A percentile compares a stretch with the other conserved stretches of the same genome.
Conservation (phyloP, 1,140 invertebrate genomes). For the Drosophila teissieri region DNA sequence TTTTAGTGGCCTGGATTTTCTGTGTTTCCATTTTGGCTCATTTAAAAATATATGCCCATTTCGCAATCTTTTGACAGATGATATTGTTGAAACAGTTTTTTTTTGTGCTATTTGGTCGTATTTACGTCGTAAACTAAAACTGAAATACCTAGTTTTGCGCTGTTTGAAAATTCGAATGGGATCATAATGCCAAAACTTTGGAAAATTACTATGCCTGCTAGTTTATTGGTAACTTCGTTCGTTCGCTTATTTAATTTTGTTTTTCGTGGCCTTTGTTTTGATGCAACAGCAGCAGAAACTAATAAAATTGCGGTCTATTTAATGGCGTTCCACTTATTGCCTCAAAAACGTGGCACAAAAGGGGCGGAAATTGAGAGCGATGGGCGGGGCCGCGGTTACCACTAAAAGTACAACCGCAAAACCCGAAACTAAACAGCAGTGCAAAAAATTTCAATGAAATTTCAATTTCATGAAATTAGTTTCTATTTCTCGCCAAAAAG, state of each 20-base stretch:
- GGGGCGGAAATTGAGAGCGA: not conserved
- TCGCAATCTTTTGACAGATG: constrained; percentile 6
- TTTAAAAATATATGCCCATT: not conserved
- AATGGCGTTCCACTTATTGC: constrained; percentile 69
- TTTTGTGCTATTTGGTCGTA: not conserved
- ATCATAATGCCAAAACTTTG: not conserved
- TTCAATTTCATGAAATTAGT: constrained; percentile 42
- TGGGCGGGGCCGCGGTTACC: constrained; percentile 15
- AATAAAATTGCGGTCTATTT: constrained; percentile 68
- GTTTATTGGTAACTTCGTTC: constrained; percentile 31
- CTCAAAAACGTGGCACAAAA: constrained; percentile 23
- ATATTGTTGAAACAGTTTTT: constrained; percentile 9
- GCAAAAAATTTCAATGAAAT: constrained; percentile 28
- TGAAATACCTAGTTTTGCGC: not conserved
- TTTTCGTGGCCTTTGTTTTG: constrained; percentile 17
- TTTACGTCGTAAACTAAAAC: not conserved
- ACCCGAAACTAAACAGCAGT: constrained; percentile 47
- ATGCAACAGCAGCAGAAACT: constrained; percentile 39
- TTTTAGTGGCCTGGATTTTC: not conserved
- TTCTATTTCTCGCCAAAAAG: constrained; percentile 30
- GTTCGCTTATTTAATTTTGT: too few relatives aligned
- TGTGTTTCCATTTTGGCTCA: not conserved
- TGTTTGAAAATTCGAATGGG: not conserved
- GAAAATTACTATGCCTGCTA: constrained; percentile 16
- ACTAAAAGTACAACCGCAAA: constrained; percentile 40